phyloP scores from a whole-genome alignment of 2,888 invertebrate species.

The Ptilodon capucinus region DNA sequence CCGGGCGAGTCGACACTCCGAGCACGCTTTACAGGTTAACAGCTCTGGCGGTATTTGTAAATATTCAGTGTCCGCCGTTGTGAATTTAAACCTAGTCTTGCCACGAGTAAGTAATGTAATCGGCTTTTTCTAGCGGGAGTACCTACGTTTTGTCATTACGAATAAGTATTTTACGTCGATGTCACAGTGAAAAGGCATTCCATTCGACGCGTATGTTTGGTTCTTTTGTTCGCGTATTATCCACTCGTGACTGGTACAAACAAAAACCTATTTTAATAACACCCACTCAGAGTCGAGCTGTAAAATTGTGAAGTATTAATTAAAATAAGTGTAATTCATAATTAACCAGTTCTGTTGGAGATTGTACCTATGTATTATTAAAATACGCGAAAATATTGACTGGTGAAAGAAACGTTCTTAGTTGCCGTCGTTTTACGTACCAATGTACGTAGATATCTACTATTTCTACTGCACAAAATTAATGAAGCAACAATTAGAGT shows the following conservation, averaged over 20 bases:
- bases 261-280: conserved; percentile 63
- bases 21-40: conserved; percentile 50
- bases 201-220: conserved; percentile 72
- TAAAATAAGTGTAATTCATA: conserved; percentile 18
- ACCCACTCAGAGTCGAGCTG: conserved; percentile 27
- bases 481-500: conserved; percentile 31
- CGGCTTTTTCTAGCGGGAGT: conserved; percentile 36
- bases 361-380: conserved; percentile 12
- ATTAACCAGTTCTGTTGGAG: conserved; percentile 6
- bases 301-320: conserved; percentile 32
- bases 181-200: conserved; percentile 62
- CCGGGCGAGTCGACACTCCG: conserved; percentile 41
- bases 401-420: background rate
- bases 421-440: conserved; percentile 8
- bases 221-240: conserved; percentile 72
- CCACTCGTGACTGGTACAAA: conserved; percentile 57
- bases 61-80: conserved; percentile 50
- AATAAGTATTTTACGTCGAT: conserved; percentile 45
- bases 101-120: conserved; percentile 21
- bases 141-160: conserved; percentile 34
- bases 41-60: conserved; percentile 67
- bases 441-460: conserved; percentile 22
- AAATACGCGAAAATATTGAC: conserved; percentile 9
- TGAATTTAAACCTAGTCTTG: conserved; percentile 34
- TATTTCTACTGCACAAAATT: conserved; percentile 24